Evolutionary conservation across 2,888 invertebrate genomes (phyloP).

Genomic region (Nysson spinosus): DNA sequence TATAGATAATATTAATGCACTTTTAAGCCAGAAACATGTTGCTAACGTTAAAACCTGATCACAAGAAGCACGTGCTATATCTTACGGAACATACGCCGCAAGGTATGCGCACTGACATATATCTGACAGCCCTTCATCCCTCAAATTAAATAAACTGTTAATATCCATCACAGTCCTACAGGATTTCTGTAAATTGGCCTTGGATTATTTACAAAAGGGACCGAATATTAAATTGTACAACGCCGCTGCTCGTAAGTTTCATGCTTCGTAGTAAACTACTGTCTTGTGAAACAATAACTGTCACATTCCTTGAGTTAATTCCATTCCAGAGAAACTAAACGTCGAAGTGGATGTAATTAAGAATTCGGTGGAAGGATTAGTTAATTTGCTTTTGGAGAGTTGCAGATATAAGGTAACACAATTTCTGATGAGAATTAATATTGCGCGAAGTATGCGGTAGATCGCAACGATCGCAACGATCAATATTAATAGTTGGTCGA

Average conservation of each 20-base stretch:
- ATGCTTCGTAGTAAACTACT: background rate
- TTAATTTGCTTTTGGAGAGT: constrained; percentile 85
- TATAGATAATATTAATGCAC: no score
- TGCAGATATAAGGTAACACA: constrained; percentile 82
- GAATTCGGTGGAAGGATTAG: constrained; percentile 84
- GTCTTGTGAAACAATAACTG: background rate
- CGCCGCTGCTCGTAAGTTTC: constrained; percentile 81
- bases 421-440: background rate
- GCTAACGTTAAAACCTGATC: constrained; percentile 78
- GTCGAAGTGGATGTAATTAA: constrained; percentile 80
- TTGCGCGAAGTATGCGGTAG: background rate
- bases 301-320: no score
- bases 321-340: constrained; percentile 81
- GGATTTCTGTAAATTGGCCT: constrained; percentile 84
- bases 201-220: constrained; percentile 84
- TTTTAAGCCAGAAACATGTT: no score
- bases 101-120: constrained; percentile 70
- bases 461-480: no score
- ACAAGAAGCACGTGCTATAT: constrained; percentile 80
- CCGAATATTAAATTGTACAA: constrained; percentile 82
- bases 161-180: constrained; percentile 80
- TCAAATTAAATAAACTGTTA: constrained; percentile 56
- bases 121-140: constrained; percentile 71
- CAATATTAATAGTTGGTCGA: no score
- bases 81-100: constrained; percentile 79